Evolutionary conservation across 2,797 vertebrate species (phyloP), one percentile per base, ranked within the genome.

Genomic region (Ibycter americanus): DNA sequence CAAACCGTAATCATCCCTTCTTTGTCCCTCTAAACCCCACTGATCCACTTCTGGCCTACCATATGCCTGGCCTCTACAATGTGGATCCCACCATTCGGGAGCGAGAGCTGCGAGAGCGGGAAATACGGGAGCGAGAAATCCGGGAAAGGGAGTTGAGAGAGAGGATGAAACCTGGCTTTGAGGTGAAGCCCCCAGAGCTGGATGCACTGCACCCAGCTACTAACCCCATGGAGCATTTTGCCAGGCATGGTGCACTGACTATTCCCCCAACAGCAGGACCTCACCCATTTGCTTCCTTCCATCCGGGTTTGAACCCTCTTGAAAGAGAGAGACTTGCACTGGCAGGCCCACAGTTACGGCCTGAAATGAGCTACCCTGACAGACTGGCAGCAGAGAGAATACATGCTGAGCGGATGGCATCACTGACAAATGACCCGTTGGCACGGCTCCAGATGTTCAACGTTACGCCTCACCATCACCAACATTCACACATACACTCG

Each of bases 181-280:
- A 99, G 98, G 99, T 99, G 96, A 99, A 99, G 98, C 99, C 99
- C 12, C 99, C 99, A 0, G 99, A 99, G 97, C 98, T 99, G 93
- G 99, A 99, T 70, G 97, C 99, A 25, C 98, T 99, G 92, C 99
- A 99, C 97, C 99, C 99, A 4, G 99, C 99, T 54, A 98, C 99
- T 55, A 99, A 99, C 95, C 99, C 99, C 97, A 99, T 99, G 99
- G 99, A 99, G 99, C 99, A 99, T 98, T 99, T 99, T 93, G 99
- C 99, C 93, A 98, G 99, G 93, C 99, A 99, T 12, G 99, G 99
- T 5, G 99, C 99, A 87, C 99, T 99, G 97, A 98, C 99, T 67
- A 98, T 99, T 84, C 99, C 99, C 58, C 99, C 98, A 55, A 98
- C 99, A 51, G 99, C 99, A 5, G 99, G 99, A 86, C 99, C 98